Base-by-base conservation (phyloP, 2,888 invertebrate genomes). In the Idaea dimidiata region DNA sequence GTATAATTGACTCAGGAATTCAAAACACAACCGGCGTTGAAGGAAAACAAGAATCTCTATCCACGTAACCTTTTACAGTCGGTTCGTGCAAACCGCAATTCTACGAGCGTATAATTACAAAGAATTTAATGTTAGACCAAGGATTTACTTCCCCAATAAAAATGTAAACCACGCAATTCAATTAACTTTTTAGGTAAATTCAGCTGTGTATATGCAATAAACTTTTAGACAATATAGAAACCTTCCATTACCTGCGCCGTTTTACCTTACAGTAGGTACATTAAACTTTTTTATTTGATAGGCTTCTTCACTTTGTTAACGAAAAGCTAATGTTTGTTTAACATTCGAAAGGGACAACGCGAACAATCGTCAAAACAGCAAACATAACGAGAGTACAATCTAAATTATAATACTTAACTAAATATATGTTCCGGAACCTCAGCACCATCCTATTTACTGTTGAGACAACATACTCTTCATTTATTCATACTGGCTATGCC, bases 1-100 rank as follows among this genome's bases (percentile, higher is more conserved):
- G 77, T 85, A 86, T 88, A 89, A 88, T 88, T 88, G 86, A 86
- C 83, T 76, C 75, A 82, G 79, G 87, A 89, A 89, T 91, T 85
- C 80, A 81, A 88, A 89, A 87, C 89, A 89, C 70, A 71, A 80
- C 64, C 79, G 74, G 76, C 75, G 81, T 75, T 78, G 78, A 84
- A 84, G 80, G 84, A 84, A 88, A 88, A 87, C 87, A 84, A 76
- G 74, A 69, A 71, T 73, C 74, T 75, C 75, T 74, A 72, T 73
- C 71, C 67, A 69, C 57, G 65, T 67, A 67, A 76, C 74, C 74
- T 73, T 72, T 77, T 74, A 73, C 73, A 72, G 67, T 66, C 66
- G 71, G 67, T 70, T 70, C 59, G 68, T 69, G 61, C 60, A 69
- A 58, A 65, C 68, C 68, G 65, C 67, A 72, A 70, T 73, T 74